These are phyloP conservation scores for Morpho deidamia DNA, from an alignment of 2,888 invertebrate genomes.

Conservation along the genomic window DNA sequence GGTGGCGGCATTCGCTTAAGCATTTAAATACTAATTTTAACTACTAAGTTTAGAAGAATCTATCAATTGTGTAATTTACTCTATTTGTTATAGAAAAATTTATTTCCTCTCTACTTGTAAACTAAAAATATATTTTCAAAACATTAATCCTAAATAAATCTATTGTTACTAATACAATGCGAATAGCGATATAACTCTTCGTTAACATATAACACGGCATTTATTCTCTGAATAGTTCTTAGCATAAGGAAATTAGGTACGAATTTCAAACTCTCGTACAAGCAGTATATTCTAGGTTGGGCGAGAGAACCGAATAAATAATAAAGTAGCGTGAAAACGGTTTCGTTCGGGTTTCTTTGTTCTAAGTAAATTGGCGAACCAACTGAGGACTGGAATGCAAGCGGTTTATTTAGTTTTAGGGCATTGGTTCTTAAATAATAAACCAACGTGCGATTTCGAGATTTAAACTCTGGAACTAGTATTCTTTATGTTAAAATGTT, in stretches of 20 bases:
- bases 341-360: constrained; percentile 45
- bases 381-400: constrained; percentile 1
- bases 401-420: constrained; percentile 1
- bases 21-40: no score
- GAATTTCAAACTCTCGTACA: background rate
- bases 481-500: no score
- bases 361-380: constrained; percentile 4
- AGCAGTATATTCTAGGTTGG: background rate
- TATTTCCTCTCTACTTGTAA: no score
- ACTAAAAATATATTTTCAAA: no score
- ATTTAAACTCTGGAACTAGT: no score
- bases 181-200: no score
- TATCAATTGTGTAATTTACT: no score
- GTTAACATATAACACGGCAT: background rate
- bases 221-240: background rate
- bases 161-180: no score
- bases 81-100: no score
- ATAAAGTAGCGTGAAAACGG: constrained; percentile 40
- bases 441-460: background rate
- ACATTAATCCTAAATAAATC: no score
- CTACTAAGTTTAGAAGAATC: no score
- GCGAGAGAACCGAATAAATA: constrained; percentile 36
- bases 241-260: background rate
- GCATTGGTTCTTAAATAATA: background rate
- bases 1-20: no score